Base-by-base conservation (phyloP, 2,797 vertebrate genomes). In the Myotis findleyi region DNA sequence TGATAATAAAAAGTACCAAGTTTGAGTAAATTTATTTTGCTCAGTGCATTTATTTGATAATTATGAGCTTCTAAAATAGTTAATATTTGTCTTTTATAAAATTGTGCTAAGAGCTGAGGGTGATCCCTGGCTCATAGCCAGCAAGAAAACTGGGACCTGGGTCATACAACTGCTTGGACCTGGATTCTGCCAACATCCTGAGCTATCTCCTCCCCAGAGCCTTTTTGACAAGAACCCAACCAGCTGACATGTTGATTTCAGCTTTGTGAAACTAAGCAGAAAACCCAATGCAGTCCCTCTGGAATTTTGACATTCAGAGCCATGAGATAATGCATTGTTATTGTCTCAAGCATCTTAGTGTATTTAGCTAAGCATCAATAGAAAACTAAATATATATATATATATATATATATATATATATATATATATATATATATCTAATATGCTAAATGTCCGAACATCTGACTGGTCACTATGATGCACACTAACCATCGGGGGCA, bases 41-140 rank as follows among this genome's bases (percentile, higher is more conserved):
- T 1, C 12, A 14, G 59, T 5, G 27, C 8, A 64, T 68, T 72
- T 72, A 20, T 36, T 73, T 79, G 23, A 62, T 73, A 71, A 53
- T 51, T 38, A 38, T 30, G 7, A 92, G 14, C 25, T 73, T 75
- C 10, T 44, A 53, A 87, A 83, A 69, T 84, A 83, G 20, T 69
- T 7, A 53, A 13, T 20, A 68, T 33, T 11, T 84, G 21, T 83
- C 14, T 23, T 81, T 68, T 59, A 86, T 8, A 80, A 71, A 59
- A 68, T 21, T 44, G 44, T 44, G 44, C 44, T 11, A 41, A 7
- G 44, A 44, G 2, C 44, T 44, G 44, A 44, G 44, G 44, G 44
- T 44, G 44, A 44, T 44, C 44, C 44, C 44, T 44, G 49, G 49
- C 16, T 14, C 16, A 38, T 1, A 33, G 11, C 7, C 21, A 41